Evolutionary conservation across 2,797 vertebrate species (phyloP).

Genomic region (Falco novaeseelandiae): DNA sequence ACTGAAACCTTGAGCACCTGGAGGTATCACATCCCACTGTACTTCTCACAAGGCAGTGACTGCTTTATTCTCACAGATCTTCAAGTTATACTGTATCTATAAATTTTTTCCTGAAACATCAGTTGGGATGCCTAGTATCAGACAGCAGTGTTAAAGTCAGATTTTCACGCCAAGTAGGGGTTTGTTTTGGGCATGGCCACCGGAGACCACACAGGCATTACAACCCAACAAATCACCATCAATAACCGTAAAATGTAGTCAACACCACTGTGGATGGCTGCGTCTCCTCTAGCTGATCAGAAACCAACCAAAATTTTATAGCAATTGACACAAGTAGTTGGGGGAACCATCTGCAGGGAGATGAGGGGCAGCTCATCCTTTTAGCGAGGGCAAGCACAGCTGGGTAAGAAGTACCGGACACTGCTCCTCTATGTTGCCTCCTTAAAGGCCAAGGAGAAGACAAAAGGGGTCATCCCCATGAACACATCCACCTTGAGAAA

Average conservation of each 20-base stretch:
- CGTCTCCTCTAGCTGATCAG: background rate
- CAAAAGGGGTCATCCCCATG: background rate
- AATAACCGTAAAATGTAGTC: accelerated
- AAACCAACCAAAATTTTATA: background rate
- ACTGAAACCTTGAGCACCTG: background rate
- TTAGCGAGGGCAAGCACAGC: background rate
- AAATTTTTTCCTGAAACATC: background rate
- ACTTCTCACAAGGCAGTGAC: background rate
- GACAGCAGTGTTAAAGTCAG: background rate
- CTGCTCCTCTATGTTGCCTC: background rate
- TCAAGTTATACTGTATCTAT: background rate
- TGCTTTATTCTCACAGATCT: accelerated
- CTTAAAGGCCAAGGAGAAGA: background rate
- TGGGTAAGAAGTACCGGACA: background rate
- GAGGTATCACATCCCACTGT: background rate
- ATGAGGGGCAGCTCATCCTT: background rate
- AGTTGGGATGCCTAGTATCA: background rate
- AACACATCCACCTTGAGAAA: background rate
- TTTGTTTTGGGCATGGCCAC: background rate
- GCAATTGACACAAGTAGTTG: background rate
- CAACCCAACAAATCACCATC: accelerated
- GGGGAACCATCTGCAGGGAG: background rate
- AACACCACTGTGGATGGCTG: background rate
- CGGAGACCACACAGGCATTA: too few species aligned
- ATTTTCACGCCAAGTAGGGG: background rate